Conservation (phyloP, 2,113 vertebrate genomes). For the Lontra canadensis region DNA sequence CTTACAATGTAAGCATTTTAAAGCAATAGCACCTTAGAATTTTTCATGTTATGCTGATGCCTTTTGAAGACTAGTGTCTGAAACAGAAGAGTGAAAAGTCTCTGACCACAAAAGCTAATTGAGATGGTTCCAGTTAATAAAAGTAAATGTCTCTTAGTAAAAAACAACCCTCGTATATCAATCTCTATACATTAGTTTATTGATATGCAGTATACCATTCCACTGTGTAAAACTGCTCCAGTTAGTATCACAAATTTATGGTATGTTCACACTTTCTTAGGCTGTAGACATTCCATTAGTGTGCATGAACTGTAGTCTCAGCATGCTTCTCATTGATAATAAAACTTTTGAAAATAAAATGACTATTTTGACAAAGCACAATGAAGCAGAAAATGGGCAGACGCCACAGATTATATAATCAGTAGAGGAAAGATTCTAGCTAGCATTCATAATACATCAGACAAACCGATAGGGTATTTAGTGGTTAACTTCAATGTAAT, state of each 20-base stretch:
- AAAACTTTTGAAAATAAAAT: constrained; percentile 71
- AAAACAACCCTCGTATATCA: background rate
- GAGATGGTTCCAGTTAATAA: background rate
- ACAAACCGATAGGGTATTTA: constrained; percentile 70
- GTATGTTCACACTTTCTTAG: background rate
- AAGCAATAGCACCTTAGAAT: background rate
- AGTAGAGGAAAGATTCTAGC: constrained; percentile 75
- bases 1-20: background rate
- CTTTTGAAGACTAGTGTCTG: background rate
- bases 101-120: background rate
- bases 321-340: constrained; percentile 72
- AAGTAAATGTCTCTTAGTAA: constrained; percentile 67
- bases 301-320: constrained; percentile 44
- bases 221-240: background rate
- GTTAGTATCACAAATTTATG: constrained; percentile 49
- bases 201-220: background rate
- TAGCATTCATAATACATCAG: constrained; percentile 66
- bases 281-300: background rate
- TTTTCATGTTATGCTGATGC: background rate
- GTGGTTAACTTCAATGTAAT: constrained; percentile 75
- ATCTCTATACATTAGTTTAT: constrained; percentile 35
- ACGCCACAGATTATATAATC: constrained; percentile 71
- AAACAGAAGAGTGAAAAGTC: background rate
- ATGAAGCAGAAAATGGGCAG: constrained; percentile 78
- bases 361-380: constrained; percentile 71